Conservation (phyloP, 2,888 invertebrate genomes). For the Calameuta pallipes region DNA sequence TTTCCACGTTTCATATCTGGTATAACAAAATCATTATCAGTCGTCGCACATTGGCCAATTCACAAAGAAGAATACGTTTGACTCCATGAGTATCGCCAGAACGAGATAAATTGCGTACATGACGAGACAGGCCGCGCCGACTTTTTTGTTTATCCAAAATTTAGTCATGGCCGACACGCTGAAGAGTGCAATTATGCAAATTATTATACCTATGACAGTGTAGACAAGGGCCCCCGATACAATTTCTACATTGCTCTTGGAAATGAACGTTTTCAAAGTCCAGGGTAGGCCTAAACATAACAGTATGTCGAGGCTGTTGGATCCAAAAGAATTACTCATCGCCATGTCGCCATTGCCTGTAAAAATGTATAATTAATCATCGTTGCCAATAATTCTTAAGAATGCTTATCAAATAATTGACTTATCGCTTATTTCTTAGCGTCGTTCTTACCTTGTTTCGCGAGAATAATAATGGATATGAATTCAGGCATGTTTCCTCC, state of each 20-base stretch:
- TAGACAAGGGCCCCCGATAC: conserved; percentile 85
- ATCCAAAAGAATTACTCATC: conserved; percentile 87
- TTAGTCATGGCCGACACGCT: conserved; percentile 75
- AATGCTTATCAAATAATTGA: background rate
- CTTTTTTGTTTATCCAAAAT: conserved; percentile 76
- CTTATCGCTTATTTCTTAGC: background rate
- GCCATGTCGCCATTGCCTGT: conserved; percentile 87
- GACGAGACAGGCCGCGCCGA: conserved; percentile 75
- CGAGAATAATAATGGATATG: conserved; percentile 85
- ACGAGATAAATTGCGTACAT: conserved; percentile 80
- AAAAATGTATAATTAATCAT: conserved; percentile 41
- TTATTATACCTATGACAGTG: conserved; percentile 81
- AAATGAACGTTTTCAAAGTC: conserved; percentile 79
- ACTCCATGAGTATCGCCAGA: conserved; percentile 82
- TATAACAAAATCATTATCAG: background rate
- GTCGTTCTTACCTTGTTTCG: conserved; percentile 78
- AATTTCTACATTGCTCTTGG: conserved; percentile 72
- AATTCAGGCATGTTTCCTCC: conserved; percentile 91
- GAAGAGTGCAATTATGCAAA: conserved; percentile 80
- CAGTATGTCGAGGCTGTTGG: conserved; percentile 86
- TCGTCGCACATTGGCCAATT: conserved; percentile 50
- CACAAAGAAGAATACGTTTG: conserved; percentile 74
- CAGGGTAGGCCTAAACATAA: conserved; percentile 87
- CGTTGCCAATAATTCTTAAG: background rate
- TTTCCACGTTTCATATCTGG: too few species aligned